Conservation (phyloP, 2,888 invertebrate species). For the Spodoptera littoralis region DNA sequence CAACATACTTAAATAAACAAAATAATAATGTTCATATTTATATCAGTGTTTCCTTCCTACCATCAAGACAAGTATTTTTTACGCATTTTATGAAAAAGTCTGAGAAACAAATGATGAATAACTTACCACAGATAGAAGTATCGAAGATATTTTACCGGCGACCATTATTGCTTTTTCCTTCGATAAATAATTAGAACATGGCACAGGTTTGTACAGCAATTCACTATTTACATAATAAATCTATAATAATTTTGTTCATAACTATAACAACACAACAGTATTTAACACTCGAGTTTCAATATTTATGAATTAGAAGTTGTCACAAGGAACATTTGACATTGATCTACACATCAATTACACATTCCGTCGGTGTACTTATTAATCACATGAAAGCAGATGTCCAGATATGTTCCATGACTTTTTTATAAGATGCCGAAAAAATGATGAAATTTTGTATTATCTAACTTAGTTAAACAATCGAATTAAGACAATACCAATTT, state of each 20-base stretch:
- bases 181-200: conserved; percentile 33
- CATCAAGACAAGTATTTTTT: too few relatives aligned
- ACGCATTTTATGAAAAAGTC: background rate
- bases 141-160: conserved; percentile 44
- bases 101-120: conserved; percentile 9
- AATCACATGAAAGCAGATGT: conserved; percentile 70
- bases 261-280: conserved; percentile 48
- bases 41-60: too few relatives aligned
- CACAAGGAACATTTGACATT: conserved; percentile 40
- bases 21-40: too few relatives aligned
- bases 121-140: conserved; percentile 57
- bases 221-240: conserved; percentile 46
- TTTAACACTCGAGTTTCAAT: conserved; percentile 33
- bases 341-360: conserved; percentile 48
- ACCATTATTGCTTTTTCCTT: conserved; percentile 49
- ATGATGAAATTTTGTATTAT: conserved; percentile 34
- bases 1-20: background rate
- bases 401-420: conserved; percentile 67
- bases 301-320: conserved; percentile 36
- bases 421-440: conserved; percentile 56
- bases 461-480: conserved; percentile 27
- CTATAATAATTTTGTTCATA: conserved; percentile 54
- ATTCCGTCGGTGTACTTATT: conserved; percentile 60
- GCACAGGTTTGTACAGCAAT: conserved; percentile 34
- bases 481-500: conserved; percentile 15